A percentile compares a stretch with the other conserved stretches of the same genome.
Conservation (phyloP, 2,888 invertebrate genomes). For the Thecophora atra region DNA sequence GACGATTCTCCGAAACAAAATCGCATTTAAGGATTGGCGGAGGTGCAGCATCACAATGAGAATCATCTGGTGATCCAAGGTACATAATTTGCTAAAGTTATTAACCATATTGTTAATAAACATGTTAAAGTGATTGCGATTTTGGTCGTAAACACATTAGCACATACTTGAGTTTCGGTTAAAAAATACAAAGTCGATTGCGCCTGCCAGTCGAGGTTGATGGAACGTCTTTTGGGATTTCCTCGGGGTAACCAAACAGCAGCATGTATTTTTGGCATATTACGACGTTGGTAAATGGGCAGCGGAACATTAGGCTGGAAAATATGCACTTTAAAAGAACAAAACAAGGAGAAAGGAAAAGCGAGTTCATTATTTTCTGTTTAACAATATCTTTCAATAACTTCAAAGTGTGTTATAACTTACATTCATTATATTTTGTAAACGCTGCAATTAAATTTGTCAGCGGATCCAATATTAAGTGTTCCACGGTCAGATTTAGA, state of each 20-base stretch:
- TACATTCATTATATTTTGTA: slow-evolving; percentile 71
- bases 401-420: slow-evolving; percentile 54
- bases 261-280: slow-evolving; percentile 66
- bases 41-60: slow-evolving; percentile 63
- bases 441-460: slow-evolving; percentile 74
- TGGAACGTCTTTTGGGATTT: slow-evolving; percentile 66
- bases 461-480: slow-evolving; percentile 70
- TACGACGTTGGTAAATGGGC: slow-evolving; percentile 68
- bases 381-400: background rate
- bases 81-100: slow-evolving; percentile 67
- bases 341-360: too few species aligned
- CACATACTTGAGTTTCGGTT: slow-evolving; percentile 70
- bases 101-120: background rate
- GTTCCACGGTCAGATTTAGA: slow-evolving; percentile 60
- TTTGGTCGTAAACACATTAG: background rate
- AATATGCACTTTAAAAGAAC: slow-evolving; percentile 69
- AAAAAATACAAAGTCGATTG: slow-evolving; percentile 72
- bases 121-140: background rate
- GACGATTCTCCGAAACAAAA: slow-evolving; percentile 51
- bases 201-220: slow-evolving; percentile 70
- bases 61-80: slow-evolving; percentile 64
- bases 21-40: slow-evolving; percentile 59
- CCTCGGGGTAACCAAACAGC: slow-evolving; percentile 71
- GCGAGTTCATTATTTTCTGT: background rate
- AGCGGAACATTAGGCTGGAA: slow-evolving; percentile 71